Conservation (phyloP, 2,888 invertebrate genomes). For the Prionchulus punctatus region DNA sequence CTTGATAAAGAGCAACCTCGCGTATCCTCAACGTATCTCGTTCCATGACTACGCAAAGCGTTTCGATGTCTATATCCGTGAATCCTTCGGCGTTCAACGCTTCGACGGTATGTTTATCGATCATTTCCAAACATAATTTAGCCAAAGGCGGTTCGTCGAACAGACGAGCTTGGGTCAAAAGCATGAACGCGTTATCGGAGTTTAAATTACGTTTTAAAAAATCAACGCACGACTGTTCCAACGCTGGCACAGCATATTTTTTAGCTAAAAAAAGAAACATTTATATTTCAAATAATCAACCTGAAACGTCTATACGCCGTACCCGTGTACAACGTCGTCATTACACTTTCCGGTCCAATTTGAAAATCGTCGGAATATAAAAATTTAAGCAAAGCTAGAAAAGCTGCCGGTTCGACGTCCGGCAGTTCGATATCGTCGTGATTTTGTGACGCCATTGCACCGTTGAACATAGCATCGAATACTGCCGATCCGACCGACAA, state of each 20-base stretch:
- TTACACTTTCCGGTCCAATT: slow-evolving; percentile 66
- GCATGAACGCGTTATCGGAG: slow-evolving; percentile 63
- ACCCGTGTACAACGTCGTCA: slow-evolving; percentile 61
- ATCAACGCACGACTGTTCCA: slow-evolving; percentile 66
- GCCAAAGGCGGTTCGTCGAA: slow-evolving; percentile 68
- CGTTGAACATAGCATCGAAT: slow-evolving; percentile 71
- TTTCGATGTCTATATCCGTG: slow-evolving; percentile 57
- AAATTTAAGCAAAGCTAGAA: slow-evolving; percentile 51
- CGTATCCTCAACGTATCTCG: slow-evolving; percentile 60
- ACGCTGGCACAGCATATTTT: slow-evolving; percentile 64
- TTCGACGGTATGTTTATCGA: slow-evolving; percentile 64
- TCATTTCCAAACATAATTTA: slow-evolving; percentile 60
- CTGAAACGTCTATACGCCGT: background rate
- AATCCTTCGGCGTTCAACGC: slow-evolving; percentile 52
- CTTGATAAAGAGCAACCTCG: slow-evolving; percentile 59
- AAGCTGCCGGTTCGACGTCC: slow-evolving; percentile 66
- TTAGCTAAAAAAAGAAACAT: slow-evolving; percentile 44
- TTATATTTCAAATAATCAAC: background rate
- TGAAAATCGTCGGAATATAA: slow-evolving; percentile 63
- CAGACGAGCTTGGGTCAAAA: slow-evolving; percentile 56
- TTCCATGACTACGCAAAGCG: slow-evolving; percentile 55
- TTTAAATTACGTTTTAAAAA: slow-evolving; percentile 56
- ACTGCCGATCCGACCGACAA: slow-evolving; percentile 65
- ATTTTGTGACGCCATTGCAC: slow-evolving; percentile 45
- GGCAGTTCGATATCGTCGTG: slow-evolving; percentile 59